phyloP scores from a whole-genome alignment of 1,140 invertebrate genomes.

The Zaprionus inermis region DNA sequence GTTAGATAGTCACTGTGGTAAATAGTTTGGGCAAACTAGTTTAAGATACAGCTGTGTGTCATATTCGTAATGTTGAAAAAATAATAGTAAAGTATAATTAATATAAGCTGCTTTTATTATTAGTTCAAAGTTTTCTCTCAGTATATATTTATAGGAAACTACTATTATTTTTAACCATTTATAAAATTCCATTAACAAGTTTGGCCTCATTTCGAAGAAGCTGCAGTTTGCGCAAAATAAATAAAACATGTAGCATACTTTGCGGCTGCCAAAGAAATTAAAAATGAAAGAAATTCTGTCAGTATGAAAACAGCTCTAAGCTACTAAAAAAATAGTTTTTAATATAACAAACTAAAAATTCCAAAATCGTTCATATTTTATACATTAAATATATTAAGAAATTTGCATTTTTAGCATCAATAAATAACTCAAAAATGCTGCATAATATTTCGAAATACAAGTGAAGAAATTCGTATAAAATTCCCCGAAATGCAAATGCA shows the following conservation, averaged over 20 bases:
- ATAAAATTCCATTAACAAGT: too few species aligned
- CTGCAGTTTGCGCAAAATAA: too few species aligned
- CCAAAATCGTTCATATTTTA: too few species aligned
- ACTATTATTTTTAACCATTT: too few species aligned
- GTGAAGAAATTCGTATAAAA: conserved; percentile 29
- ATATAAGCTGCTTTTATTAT: too few species aligned
- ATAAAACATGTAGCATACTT: conserved; percentile 29
- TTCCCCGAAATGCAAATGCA: conserved; percentile 41
- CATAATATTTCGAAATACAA: background rate
- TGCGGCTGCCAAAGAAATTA: background rate
- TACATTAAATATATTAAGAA: background rate
- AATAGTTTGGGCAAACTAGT: conserved; percentile 2
- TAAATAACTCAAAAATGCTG: conserved; percentile 8
- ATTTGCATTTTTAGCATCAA: background rate
- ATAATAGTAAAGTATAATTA: too few species aligned
- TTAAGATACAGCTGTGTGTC: background rate
- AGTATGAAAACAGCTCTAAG: background rate
- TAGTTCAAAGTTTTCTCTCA: too few species aligned
- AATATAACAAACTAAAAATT: background rate
- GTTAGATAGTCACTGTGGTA: background rate
- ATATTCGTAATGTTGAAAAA: background rate
- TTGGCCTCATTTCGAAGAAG: too few species aligned
- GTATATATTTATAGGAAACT: too few species aligned
- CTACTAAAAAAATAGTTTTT: background rate
- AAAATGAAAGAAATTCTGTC: background rate